Evolutionary conservation across 2,888 invertebrate genomes (phyloP), one percentile per base, ranked within the genome.

Genomic region (Morpho helenor): DNA sequence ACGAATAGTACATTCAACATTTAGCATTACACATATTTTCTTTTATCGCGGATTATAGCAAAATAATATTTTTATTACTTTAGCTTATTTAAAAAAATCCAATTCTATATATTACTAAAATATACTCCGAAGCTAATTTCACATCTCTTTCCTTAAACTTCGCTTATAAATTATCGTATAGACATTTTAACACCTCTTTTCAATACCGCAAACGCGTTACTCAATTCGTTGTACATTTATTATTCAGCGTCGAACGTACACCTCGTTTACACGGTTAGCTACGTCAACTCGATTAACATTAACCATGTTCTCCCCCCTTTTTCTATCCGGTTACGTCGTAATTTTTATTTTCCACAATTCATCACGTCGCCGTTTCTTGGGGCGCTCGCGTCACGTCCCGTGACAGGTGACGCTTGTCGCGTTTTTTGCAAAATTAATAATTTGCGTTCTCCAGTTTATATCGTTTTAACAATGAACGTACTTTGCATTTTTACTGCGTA

Each of bases 341-440:
- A 84, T 83, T 84, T 84, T 83, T 82, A 84, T 80, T 84, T 80
- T 77, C 70, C 77, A 77, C 83, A 79, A 83, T 84, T 83, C 82
- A 79, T 84, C 82, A 83, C 82, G 83, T 77, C 77, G 60, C 64
- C 53, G 23, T 10, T 63, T 60, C 67, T 61, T 56, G 61, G 61
- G 62, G 67, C 59, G 60, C 8, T 55, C 61, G 57, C 55, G 66
- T 69, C 66, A 66, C 68, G 70, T 74, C 74, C 60, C 73, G 76
- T 82, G 79, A 80, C 82, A 80, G 80, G 82, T 80, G 79, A 80
- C 79, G 77, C 73, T 68, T 73, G 75, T 74, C 73, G 68, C 68
- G 71, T 76, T 74, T 79, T 79, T 76, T 31, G 31, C 72, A 70
- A 79, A 81, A 82, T 82, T 81, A 81, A 76, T 79, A 80, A 79